Evolutionary conservation across 1,140 invertebrate genomes (phyloP), one percentile per base, ranked within the genome.

Genomic region (Drosophila truncata): DNA sequence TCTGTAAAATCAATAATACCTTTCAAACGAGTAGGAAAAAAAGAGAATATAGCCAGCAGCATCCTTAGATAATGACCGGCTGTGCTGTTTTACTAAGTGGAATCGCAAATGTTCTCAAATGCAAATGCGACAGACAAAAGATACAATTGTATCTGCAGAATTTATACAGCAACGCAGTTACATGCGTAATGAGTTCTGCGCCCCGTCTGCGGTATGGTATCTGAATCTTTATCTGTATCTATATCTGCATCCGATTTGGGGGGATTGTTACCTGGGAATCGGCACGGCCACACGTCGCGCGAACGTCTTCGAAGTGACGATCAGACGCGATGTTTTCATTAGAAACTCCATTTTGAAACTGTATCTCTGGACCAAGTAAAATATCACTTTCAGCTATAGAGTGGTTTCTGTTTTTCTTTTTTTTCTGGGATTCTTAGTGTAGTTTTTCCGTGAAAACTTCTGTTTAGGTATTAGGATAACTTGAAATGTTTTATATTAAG

Each of bases 291-390:
- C 91, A 81, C 91, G 91, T 41, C 91, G 71, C 37, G 91, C 80
- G 54, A 91, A 91, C 73, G 88, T 92, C 75, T 92, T 90, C 63
- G 85, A 80, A 57, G 74, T 81, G 70, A 92, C 81, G 80, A 92
- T 92, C 64, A 92, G 66, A 50, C 91, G 88, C 69, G 91, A 92
- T 61, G 91, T 91, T 91, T 92, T 92, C 69, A 92, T 86, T 80
- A 92, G 71, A 72, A 91, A 92, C 73, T 92, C 91, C 91, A 92
- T 92, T 75, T 76, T 83, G 59, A 35, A 35, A 42, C 20, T 39
- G 14, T 74, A 62, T 74, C n/a, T 41, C 27, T 27, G 42, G 33
- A 44, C 25, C 33, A 27, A 42, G 37, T 29, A 41, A 42, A 42
- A 42, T 33, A 77, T 75, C 55, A 41, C 61, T 78, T 72, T 61